Conservation (phyloP, 2,797 vertebrate genomes). For the Siniperca obscura region DNA sequence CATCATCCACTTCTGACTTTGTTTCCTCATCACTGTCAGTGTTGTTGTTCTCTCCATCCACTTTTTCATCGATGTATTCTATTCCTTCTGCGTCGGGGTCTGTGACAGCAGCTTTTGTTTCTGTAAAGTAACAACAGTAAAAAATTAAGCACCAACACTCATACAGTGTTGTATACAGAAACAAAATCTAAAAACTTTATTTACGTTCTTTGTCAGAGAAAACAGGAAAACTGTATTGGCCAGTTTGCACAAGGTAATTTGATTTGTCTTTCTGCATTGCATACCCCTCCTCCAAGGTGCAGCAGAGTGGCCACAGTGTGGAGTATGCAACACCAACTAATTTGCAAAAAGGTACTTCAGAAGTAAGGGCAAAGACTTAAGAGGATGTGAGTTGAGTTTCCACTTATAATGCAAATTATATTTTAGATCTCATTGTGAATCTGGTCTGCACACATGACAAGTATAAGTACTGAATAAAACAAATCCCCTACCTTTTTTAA, state of each 20-base stretch:
- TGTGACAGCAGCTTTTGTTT: conserved; percentile 64
- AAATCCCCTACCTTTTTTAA: not conserved
- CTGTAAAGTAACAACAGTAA: conserved; percentile 39
- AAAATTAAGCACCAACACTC: not conserved
- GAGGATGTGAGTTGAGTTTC: not conserved
- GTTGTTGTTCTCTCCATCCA: conserved; percentile 66
- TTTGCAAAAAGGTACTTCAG: not conserved
- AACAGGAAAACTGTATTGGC: not conserved
- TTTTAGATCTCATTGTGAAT: not conserved
- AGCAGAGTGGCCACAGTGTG: too few relatives aligned
- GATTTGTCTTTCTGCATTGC: too few relatives aligned
- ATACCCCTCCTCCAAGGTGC: too few relatives aligned
- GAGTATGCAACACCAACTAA: not conserved
- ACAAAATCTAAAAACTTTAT: not conserved
- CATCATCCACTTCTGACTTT: conserved; percentile 46
- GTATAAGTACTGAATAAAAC: not conserved
- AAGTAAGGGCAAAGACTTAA: not conserved
- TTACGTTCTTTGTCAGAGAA: not conserved
- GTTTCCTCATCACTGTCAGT: conserved; percentile 53
- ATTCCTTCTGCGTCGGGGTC: conserved; percentile 72
- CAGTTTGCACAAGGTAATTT: not conserved
- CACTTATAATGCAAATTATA: not conserved
- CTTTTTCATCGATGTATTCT: conserved; percentile 71
- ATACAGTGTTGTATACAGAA: not conserved
- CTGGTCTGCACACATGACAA: not conserved